Conservation (phyloP, 2,888 invertebrate genomes). For the Cataglyphis altisquamis region DNA sequence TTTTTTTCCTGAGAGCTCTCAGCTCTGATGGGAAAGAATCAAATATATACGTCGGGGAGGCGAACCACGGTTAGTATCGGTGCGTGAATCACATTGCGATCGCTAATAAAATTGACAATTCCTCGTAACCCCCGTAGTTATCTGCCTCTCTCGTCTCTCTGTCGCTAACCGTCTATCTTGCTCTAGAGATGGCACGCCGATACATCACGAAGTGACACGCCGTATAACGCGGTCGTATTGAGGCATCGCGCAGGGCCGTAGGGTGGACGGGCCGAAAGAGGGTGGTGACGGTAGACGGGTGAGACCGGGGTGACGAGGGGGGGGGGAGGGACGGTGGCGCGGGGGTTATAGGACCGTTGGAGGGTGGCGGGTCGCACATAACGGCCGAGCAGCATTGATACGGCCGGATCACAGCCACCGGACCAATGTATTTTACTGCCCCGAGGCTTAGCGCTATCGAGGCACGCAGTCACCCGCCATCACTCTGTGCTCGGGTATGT, state of each 20-base stretch:
- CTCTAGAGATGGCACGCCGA: slow-evolving; percentile 69
- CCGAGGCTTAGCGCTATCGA: slow-evolving; percentile 86
- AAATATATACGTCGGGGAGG: not conserved
- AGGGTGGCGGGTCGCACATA: slow-evolving; percentile 80
- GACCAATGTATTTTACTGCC: slow-evolving; percentile 86
- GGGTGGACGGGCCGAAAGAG: slow-evolving; percentile 58
- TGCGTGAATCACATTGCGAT: slow-evolving; percentile 21
- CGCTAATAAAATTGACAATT: slow-evolving; percentile 51
- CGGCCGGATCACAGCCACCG: slow-evolving; percentile 86
- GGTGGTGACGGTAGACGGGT: slow-evolving; percentile 57
- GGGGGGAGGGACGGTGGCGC: not conserved
- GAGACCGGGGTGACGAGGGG: not conserved
- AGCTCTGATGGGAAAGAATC: slow-evolving; percentile 2
- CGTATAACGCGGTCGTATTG: slow-evolving; percentile 76
- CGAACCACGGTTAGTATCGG: not conserved
- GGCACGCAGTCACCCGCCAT: slow-evolving; percentile 86
- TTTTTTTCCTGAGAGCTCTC: not conserved
- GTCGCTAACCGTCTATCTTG: slow-evolving; percentile 12
- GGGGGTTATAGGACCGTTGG: slow-evolving; percentile 26
- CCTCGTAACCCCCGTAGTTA: slow-evolving; percentile 24
- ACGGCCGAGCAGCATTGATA: slow-evolving; percentile 85
- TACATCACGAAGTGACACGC: slow-evolving; percentile 76
- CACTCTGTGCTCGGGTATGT: slow-evolving; percentile 85
- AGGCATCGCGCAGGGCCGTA: slow-evolving; percentile 68
- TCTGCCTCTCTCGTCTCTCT: slow-evolving; percentile 20